These are phyloP conservation scores for Parus major DNA, from an alignment of 2,113 vertebrate species.

Conservation along the genomic window DNA sequence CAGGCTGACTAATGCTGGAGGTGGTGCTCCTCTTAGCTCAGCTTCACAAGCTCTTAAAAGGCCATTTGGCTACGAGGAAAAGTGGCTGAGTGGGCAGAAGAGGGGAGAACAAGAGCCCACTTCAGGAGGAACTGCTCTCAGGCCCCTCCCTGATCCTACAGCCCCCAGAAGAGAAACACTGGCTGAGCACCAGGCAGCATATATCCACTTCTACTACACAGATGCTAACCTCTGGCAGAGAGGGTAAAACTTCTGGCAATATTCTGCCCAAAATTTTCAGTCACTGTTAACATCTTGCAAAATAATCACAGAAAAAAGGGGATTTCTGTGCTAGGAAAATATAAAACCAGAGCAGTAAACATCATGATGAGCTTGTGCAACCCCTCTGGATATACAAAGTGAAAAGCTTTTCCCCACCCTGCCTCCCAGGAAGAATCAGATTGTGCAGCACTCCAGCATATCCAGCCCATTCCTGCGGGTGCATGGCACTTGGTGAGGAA, in stretches of 20 bases:
- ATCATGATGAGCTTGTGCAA: neutral
- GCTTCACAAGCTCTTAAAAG: neutral
- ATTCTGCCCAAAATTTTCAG: neutral
- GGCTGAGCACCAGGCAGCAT: neutral
- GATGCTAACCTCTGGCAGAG: neutral
- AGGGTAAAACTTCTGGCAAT: neutral
- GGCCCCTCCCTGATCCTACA: neutral
- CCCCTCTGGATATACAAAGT: neutral
- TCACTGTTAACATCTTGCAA: neutral
- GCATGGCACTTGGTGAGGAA: neutral
- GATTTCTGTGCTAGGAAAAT: conserved; percentile 1
- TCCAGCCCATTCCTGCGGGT: neutral
- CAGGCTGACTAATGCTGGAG: neutral
- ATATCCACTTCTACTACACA: neutral
- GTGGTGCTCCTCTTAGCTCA: neutral
- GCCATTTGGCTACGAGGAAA: neutral
- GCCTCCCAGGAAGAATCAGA: neutral
- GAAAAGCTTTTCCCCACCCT: neutral
- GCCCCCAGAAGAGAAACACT: neutral
- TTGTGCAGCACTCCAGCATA: neutral
- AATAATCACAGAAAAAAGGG: neutral
- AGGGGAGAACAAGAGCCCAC: neutral
- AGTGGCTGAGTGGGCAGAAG: neutral
- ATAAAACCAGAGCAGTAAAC: neutral
- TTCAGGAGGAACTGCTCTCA: neutral